Evolutionary conservation across 2,113 vertebrate species (phyloP), one percentile per base, ranked within the genome.

Genomic region (Clarias batrachus): DNA sequence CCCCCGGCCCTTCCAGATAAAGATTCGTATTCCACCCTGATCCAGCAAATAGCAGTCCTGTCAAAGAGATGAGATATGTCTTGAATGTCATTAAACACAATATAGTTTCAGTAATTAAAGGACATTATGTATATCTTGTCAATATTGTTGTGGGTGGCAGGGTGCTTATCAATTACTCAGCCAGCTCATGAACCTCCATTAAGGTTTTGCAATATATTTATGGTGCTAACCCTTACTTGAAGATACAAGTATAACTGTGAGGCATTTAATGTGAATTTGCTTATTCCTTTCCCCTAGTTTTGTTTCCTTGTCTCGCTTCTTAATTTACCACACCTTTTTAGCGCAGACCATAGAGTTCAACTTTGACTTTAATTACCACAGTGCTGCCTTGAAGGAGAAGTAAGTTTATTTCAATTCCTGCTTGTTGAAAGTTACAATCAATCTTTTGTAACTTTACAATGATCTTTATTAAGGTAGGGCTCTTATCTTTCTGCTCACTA

Each of bases 1-100:
- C 0, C 92, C 90, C 89, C 95, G 96, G 74, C 97, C 97, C 87
- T 96, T 97, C 97, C 97, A 97, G 68, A 97, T 93, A 0, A 93
- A 97, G 91, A 97, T 96, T 91, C 90, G 95, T 33, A 91, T 90
- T 37, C 97, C 96, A 1, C 94, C 96, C 88, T 97, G 96, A 91
- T 97, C 97, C 89, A 97, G 92, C 87, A 97, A 96, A 82, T 95
- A 97, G 88, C 96, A 97, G 89, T 97, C 96, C 97, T 97, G 86
- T n/a, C 59, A 89, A 37, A 87, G 23, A 23, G 30, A 85, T 80
- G 62, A 82, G n/a, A 84, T 59, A 56, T 77, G 30, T 74, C 3
- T 76, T 83, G 27, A 71, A 60, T 76, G 66, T 23, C 48, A 8
- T 8, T 48, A 48, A 73, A 37, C 57, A 33, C 48, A 13, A 33